Percentiles rank a stretch among this genome's conserved stretches.
These are phyloP conservation scores for Harmothoe impar DNA, from an alignment of 2,888 invertebrate genomes.

Conservation along the genomic window DNA sequence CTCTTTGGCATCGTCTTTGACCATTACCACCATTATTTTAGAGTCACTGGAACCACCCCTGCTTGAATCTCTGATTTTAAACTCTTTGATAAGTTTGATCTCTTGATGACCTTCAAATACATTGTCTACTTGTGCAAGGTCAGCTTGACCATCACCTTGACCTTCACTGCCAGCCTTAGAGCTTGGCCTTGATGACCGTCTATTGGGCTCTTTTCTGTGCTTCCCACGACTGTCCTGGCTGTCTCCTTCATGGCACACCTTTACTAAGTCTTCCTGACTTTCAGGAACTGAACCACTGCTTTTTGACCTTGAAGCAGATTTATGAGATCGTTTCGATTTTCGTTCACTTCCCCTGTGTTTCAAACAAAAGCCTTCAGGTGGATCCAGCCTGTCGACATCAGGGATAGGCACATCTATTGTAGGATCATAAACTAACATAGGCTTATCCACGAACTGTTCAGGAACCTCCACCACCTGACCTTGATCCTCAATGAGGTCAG, in stretches of 20 bases:
- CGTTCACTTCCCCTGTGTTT: constrained; percentile 6
- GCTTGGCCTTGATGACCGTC: neutral
- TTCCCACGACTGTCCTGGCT: constrained; percentile 43
- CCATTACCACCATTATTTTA: constrained; percentile 39
- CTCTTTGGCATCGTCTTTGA: constrained; percentile 25
- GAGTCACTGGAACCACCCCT: constrained; percentile 9
- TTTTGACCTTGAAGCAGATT: constrained; percentile 13
- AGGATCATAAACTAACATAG: constrained; percentile 5
- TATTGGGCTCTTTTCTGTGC: constrained; percentile 36
- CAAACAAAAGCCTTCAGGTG: neutral
- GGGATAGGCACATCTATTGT: neutral
- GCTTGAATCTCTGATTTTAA: constrained; percentile 24
- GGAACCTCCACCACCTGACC: neutral
- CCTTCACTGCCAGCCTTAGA: neutral
- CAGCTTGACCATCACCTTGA: neutral
- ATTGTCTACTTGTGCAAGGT: neutral
- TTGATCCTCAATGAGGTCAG: neutral
- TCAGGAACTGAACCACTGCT: neutral
- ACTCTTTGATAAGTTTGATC: constrained; percentile 33
- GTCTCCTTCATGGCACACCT: neutral
- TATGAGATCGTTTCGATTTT: constrained; percentile 37
- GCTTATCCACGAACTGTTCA: neutral
- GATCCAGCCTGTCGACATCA: neutral
- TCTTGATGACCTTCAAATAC: constrained; percentile 18
- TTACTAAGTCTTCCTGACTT: constrained; percentile 3